Conservation (phyloP, 2,113 vertebrate genomes). For the Origma solitaria region DNA sequence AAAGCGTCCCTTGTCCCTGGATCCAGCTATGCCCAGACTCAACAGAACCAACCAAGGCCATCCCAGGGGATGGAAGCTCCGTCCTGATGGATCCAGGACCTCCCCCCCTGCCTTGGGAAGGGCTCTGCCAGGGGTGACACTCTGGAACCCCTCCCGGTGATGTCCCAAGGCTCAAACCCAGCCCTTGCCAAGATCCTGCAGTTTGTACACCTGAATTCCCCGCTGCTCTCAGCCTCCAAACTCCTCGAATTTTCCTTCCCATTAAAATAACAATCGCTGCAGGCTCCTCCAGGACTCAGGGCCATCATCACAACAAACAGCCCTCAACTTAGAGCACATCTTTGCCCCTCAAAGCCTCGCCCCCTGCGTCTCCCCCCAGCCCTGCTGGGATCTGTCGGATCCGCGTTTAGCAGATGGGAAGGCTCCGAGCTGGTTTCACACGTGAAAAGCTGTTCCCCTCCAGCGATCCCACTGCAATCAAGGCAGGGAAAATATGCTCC, state of each 20-base stretch:
- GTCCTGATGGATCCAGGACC: not conserved
- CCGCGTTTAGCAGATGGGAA: not conserved
- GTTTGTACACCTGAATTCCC: not conserved
- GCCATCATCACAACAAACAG: not conserved
- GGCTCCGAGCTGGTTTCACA: not conserved
- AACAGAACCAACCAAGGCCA: not conserved
- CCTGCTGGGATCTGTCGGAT: not conserved
- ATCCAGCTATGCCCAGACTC: not conserved
- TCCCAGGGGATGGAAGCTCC: not conserved
- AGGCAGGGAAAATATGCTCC: not conserved
- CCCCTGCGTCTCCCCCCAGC: not conserved
- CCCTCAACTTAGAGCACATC: not conserved
- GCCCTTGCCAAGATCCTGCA: not conserved
- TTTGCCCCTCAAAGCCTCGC: not conserved
- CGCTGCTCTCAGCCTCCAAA: not conserved
- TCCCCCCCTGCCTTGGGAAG: not conserved
- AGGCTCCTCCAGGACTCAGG: not conserved
- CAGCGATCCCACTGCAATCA: not conserved
- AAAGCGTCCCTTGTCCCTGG: not conserved
- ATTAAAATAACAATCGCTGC: not conserved
- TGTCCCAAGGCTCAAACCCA: not conserved
- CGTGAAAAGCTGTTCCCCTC: not conserved
- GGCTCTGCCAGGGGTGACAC: not conserved
- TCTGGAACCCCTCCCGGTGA: not conserved
- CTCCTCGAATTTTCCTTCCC: fast-evolving